Percentiles rank a stretch among this genome's conserved stretches.
Evolutionary conservation across 2,113 vertebrate genomes (phyloP).

Genomic region (Pluvianellus socialis): DNA sequence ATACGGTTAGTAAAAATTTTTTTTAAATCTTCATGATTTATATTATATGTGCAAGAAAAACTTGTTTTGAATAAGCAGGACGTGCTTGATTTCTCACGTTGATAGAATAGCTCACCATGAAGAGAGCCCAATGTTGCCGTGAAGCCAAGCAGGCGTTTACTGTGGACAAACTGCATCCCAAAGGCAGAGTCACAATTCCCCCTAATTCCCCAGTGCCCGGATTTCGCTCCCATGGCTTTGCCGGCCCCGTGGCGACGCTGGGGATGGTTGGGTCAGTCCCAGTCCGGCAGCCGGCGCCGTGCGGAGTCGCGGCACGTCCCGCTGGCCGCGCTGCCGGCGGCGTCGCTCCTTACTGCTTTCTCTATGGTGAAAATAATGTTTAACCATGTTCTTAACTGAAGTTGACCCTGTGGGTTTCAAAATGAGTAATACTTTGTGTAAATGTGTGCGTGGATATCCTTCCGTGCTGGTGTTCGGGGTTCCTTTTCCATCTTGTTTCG

Average conservation of each 20-base stretch:
- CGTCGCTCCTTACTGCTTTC: not conserved
- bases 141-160: not conserved
- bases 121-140: not conserved
- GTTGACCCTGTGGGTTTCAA: not conserved
- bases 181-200: not conserved
- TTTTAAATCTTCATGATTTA: not conserved
- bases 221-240: not conserved
- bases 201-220: fast-evolving
- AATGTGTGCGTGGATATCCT: not conserved
- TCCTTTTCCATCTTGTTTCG: not conserved
- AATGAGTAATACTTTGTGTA: not conserved
- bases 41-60: not conserved
- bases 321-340: too few species aligned
- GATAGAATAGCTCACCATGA: not conserved
- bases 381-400: not conserved
- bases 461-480: not conserved
- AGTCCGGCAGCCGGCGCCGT: too few species aligned
- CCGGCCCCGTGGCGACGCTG: not conserved
- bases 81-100: not conserved
- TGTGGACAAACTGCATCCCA: not conserved
- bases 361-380: not conserved
- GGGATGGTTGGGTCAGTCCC: not conserved
- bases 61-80: not conserved
- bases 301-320: not conserved
- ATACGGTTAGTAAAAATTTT: not conserved